A percentile compares a stretch with the other conserved stretches of the same genome.
These are phyloP conservation scores for Macaria liturata DNA, from an alignment of 2,888 invertebrate genomes.

Conservation along the genomic window DNA sequence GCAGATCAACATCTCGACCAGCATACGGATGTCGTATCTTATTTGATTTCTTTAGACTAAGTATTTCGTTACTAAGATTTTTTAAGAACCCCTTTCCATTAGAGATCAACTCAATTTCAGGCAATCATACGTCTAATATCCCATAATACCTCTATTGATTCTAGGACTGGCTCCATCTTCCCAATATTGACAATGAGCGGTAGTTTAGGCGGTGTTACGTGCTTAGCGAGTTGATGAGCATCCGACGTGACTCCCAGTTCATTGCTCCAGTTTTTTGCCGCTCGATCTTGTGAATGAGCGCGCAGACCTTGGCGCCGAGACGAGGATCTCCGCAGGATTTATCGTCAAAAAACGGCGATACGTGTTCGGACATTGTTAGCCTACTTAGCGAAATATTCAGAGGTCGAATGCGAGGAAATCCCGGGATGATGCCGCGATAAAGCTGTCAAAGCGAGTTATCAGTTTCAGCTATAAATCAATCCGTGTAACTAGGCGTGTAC, in stretches of 20 bases:
- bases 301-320: slow-evolving; percentile 67
- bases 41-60: too few relatives aligned
- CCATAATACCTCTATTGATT: slow-evolving; percentile 76
- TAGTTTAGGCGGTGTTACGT: slow-evolving; percentile 80
- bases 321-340: slow-evolving; percentile 67
- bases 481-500: slow-evolving; percentile 55
- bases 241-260: slow-evolving; percentile 77
- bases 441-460: slow-evolving; percentile 47
- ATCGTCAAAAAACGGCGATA: slow-evolving; percentile 55
- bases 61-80: too few relatives aligned
- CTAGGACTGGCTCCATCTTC: slow-evolving; percentile 70
- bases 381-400: slow-evolving; percentile 36
- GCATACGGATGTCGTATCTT: too few relatives aligned
- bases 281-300: slow-evolving; percentile 77
- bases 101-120: slow-evolving; percentile 49
- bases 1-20: too few relatives aligned
- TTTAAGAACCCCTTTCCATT: slow-evolving; percentile 27
- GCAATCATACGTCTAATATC: slow-evolving; percentile 64
- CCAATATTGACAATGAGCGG: slow-evolving; percentile 82
- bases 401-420: slow-evolving; percentile 39
- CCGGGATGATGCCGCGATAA: slow-evolving; percentile 42
- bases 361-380: slow-evolving; percentile 41
- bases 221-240: slow-evolving; percentile 70
- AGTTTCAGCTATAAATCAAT: slow-evolving; percentile 56
- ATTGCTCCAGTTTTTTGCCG: slow-evolving; percentile 80